These are phyloP conservation scores for Pomatostomus ruficeps DNA, from an alignment of 2,113 vertebrate species.

Conservation along the genomic window DNA sequence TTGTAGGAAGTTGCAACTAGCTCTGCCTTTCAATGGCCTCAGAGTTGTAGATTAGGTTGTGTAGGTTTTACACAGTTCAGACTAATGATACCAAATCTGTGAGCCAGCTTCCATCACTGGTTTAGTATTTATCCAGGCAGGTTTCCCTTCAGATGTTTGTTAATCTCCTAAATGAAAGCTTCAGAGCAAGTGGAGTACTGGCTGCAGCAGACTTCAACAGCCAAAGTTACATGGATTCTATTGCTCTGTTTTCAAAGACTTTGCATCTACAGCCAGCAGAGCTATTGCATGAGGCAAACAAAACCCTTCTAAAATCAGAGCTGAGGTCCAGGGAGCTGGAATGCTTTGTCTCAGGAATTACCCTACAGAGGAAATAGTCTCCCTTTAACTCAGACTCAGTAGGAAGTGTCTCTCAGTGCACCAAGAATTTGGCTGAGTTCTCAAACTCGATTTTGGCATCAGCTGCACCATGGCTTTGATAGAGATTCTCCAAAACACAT, in stretches of 20 bases:
- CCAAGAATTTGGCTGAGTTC: neutral
- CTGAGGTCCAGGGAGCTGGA: neutral
- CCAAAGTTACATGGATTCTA: neutral
- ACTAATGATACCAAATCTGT: neutral
- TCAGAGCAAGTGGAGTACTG: neutral
- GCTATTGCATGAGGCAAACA: neutral
- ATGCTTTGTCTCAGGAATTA: neutral
- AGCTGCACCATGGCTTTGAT: neutral
- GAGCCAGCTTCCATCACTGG: neutral
- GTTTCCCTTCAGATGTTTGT: neutral
- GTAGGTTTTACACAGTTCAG: neutral
- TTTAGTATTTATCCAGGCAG: neutral
- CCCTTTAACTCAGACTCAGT: neutral
- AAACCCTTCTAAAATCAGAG: neutral
- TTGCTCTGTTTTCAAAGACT: neutral
- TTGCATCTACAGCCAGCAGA: neutral
- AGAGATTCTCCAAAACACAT: accelerated
- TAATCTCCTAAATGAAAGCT: neutral
- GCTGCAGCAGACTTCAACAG: neutral
- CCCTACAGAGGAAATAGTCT: accelerated
- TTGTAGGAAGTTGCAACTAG: neutral
- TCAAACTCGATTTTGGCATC: neutral
- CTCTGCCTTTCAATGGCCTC: neutral
- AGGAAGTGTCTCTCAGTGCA: neutral
- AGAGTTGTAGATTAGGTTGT: neutral